A percentile compares a stretch with the other conserved stretches of the same genome.
Evolutionary conservation across 2,797 vertebrate genomes (phyloP).

Genomic region (Pampus argenteus): DNA sequence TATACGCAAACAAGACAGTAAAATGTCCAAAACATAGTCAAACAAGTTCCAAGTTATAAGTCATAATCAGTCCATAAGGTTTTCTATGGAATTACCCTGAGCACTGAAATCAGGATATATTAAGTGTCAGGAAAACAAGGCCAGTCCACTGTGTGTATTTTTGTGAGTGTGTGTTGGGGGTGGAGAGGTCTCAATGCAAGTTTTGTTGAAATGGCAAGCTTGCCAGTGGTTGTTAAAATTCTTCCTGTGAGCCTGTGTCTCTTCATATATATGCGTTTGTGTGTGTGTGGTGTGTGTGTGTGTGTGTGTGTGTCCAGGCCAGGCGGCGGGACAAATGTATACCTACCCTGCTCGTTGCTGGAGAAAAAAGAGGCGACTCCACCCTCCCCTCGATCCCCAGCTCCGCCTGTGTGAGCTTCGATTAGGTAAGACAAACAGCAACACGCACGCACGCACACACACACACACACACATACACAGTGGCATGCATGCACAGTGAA

Average conservation of each 20-base stretch:
- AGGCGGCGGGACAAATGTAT: constrained; percentile 96
- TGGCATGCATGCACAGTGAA: constrained; percentile 18
- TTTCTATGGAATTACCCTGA: constrained; percentile 26
- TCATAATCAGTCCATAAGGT: background rate
- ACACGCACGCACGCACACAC: constrained; percentile 21
- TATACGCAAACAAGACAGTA: background rate
- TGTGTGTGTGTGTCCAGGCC: constrained; percentile 81
- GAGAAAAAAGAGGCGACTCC: constrained; percentile 96
- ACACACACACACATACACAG: constrained; percentile 9
- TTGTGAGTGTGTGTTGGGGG: background rate
- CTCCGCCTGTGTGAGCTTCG: constrained; percentile 95
- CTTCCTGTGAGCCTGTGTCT: constrained; percentile 57
- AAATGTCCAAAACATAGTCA: background rate
- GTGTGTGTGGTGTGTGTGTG: constrained; percentile 44
- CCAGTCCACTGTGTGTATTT: constrained; percentile 11
- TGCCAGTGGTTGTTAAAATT: constrained; percentile 65
- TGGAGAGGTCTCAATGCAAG: constrained; percentile 38
- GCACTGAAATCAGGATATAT: constrained; percentile 44
- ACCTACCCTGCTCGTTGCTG: constrained; percentile 98
- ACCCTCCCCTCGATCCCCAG: constrained; percentile 95
- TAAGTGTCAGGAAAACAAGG: constrained; percentile 49
- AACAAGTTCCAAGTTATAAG: background rate
- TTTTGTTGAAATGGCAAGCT: constrained; percentile 53
- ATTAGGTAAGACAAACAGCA: constrained; percentile 86
- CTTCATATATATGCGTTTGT: constrained; percentile 20